Conservation (phyloP, 2,113 vertebrate genomes). For the Aleadryas rufinucha region DNA sequence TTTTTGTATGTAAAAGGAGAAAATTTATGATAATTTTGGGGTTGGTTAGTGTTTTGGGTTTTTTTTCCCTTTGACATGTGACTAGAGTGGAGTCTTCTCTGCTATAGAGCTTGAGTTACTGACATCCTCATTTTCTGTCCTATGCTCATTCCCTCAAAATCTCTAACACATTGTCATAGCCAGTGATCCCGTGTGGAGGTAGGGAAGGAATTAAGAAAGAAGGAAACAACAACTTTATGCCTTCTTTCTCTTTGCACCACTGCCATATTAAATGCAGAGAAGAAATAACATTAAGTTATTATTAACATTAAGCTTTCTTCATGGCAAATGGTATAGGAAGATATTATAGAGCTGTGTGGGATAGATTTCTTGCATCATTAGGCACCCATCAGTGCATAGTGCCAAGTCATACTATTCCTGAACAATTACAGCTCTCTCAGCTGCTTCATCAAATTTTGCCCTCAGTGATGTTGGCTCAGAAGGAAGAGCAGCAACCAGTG, state of each 20-base stretch:
- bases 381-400: neutral
- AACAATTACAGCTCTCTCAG: neutral
- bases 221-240: neutral
- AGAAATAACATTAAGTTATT: neutral
- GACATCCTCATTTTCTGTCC: neutral
- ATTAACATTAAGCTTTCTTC: neutral
- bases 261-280: neutral
- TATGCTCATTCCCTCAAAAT: neutral
- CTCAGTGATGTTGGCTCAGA: neutral
- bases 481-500: neutral
- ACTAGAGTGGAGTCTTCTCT: neutral
- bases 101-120: neutral
- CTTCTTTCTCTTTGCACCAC: neutral
- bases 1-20: neutral
- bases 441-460: neutral
- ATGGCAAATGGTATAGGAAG: neutral
- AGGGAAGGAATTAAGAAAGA: neutral
- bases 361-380: neutral
- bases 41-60: rapidly evolving
- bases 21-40: neutral
- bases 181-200: neutral
- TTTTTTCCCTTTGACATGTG: neutral
- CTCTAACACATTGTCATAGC: neutral
- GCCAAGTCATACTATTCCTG: neutral
- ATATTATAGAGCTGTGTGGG: neutral